A percentile compares a stretch with the other conserved stretches of the same genome.
phyloP scores from a whole-genome alignment of 2,797 vertebrate species.

The Anomalospiza imberbis region DNA sequence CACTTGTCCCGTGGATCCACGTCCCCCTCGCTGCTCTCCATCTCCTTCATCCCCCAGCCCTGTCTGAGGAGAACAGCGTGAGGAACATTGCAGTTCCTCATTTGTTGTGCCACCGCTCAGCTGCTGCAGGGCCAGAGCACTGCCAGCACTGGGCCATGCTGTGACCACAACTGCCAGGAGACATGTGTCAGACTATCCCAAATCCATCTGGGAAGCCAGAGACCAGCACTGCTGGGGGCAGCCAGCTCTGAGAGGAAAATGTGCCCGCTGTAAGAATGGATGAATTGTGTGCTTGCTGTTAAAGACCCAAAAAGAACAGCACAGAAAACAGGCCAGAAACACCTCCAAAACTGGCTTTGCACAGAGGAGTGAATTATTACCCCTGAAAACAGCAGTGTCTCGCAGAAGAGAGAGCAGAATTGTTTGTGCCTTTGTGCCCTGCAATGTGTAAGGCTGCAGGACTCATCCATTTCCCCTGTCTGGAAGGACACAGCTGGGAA shows the following conservation, averaged over 20 bases:
- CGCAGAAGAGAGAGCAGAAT: not conserved
- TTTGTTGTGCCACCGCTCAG: not conserved
- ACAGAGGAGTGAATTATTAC: not conserved
- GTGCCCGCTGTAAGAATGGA: not conserved
- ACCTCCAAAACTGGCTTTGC: not conserved
- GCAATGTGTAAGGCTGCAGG: not conserved
- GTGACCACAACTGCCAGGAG: slow-evolving; percentile 49
- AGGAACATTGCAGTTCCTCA: not conserved
- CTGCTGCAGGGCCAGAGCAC: not conserved
- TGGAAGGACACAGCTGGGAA: not conserved
- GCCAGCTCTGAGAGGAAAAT: not conserved
- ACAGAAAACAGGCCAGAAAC: not conserved
- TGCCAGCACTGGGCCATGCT: slow-evolving; percentile 32
- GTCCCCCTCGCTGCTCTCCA: not conserved
- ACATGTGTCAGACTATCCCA: not conserved
- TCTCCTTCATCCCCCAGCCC: not conserved
- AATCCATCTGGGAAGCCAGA: slow-evolving; percentile 25
- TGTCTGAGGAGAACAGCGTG: not conserved
- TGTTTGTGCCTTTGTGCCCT: not conserved
- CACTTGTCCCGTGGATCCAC: not conserved
- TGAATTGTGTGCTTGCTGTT: not conserved
- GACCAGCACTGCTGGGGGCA: not conserved
- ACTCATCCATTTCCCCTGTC: not conserved
- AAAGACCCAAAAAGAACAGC: not conserved
- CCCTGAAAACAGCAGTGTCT: not conserved